A percentile compares a stretch with the other conserved stretches of the same genome.
Conservation (phyloP, 2,113 vertebrate species). For the Fulmarus glacialis region DNA sequence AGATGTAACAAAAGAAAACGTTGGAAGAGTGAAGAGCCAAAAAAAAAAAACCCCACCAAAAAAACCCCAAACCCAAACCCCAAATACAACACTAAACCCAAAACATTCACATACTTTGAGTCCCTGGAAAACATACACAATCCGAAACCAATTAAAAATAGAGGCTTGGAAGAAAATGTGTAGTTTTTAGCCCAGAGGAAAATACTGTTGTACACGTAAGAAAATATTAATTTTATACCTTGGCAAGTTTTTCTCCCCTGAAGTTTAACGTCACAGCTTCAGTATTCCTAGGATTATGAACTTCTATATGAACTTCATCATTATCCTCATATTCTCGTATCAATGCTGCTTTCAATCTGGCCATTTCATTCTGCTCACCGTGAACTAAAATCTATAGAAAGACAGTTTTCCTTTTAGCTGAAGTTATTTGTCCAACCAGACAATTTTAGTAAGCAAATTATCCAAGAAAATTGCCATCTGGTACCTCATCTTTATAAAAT, state of each 20-base stretch:
- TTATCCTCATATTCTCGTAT: slow-evolving; percentile 98
- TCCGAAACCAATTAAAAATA: background rate
- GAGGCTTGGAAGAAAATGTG: background rate
- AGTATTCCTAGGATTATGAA: slow-evolving; percentile 95
- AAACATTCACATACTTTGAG: background rate
- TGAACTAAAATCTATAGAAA: slow-evolving; percentile 90
- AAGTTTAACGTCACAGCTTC: slow-evolving; percentile 97
- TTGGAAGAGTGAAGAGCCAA: background rate
- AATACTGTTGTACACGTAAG: background rate
- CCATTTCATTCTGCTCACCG: slow-evolving; percentile 99
- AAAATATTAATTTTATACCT: slow-evolving; percentile 74
- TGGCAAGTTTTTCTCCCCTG: slow-evolving; percentile 96
- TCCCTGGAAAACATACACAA: background rate
- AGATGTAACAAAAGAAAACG: background rate
- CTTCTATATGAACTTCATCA: slow-evolving; percentile 94
- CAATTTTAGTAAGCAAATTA: background rate
- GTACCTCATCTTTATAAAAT: background rate
- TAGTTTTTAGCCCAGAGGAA: background rate
- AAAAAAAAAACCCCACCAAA: background rate
- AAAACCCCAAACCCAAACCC: rapidly evolving
- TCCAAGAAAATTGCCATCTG: background rate
- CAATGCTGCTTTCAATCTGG: slow-evolving; percentile 93
- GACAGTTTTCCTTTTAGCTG: background rate
- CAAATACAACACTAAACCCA: background rate
- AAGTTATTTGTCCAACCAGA: background rate